A percentile compares a stretch with the other conserved stretches of the same genome.
Evolutionary conservation across 2,888 invertebrate species (phyloP).

Genomic region (Drosophila birchii): DNA sequence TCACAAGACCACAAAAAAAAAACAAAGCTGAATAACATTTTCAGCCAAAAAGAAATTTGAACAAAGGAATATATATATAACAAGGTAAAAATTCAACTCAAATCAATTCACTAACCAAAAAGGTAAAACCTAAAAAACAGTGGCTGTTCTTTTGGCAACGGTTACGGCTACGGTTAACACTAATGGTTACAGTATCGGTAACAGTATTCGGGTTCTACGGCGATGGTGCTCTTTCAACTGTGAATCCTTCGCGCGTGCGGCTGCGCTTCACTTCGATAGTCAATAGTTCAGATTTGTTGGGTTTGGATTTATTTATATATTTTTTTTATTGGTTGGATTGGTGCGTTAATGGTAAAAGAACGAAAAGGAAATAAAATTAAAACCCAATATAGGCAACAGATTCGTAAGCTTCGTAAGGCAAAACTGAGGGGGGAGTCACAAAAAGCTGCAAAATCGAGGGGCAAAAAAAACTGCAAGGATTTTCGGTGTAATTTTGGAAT

Average conservation of each 20-base stretch:
- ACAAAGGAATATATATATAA: slow-evolving; percentile 21
- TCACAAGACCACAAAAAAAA: slow-evolving; percentile 1
- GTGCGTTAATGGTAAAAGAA: slow-evolving; percentile 74
- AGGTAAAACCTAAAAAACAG: slow-evolving; percentile 59
- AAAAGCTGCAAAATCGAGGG: slow-evolving; percentile 29
- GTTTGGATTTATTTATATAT: slow-evolving; percentile 44
- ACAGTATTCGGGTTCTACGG: slow-evolving; percentile 69
- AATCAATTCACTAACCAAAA: slow-evolving; percentile 66
- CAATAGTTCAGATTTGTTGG: slow-evolving; percentile 30
- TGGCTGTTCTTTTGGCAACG: slow-evolving; percentile 54
- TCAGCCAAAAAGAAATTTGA: slow-evolving; percentile 30
- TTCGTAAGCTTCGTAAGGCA: slow-evolving; percentile 53
- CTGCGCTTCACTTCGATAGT: slow-evolving; percentile 89
- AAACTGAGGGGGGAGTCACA: slow-evolving; percentile 24
- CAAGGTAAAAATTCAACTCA: slow-evolving; percentile 29
- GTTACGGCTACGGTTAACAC: slow-evolving; percentile 39
- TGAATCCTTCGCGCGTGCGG: slow-evolving; percentile 90
- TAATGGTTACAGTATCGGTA: slow-evolving; percentile 34
- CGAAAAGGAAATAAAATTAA: slow-evolving; percentile 55
- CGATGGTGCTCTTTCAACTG: slow-evolving; percentile 87
- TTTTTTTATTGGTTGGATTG: slow-evolving; percentile 55
- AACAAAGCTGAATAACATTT: slow-evolving; percentile 32
- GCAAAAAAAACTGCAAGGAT: slow-evolving; percentile 45
- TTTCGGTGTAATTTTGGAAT: slow-evolving; percentile 37
- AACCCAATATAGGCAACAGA: slow-evolving; percentile 66